Base-by-base conservation (phyloP, 2,888 invertebrate genomes). In the Lithophane socia region DNA sequence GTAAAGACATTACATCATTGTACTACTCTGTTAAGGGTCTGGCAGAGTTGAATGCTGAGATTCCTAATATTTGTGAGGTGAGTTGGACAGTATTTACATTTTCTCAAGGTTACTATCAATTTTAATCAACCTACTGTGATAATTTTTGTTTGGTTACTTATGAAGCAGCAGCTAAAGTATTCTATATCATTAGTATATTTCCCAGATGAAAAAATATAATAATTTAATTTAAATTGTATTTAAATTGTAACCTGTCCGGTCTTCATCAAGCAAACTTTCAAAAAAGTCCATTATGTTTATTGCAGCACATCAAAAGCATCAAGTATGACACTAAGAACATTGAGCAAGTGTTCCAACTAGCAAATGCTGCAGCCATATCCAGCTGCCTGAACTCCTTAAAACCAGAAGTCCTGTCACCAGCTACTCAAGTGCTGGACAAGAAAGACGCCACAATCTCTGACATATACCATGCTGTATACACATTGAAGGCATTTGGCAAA, bases 21-120 rank as follows among this genome's bases (percentile, higher is more conserved):
- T 98, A 98, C 92, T 98, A 98, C 95, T 98, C 98, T 5, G 97
- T 98, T 0, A 96, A 98, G 74, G 99, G 99, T 67, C 97, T 98
- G 75, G 97, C 97, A 86, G 94, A 98, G 66, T 95, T 98, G 2
- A 98, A 97, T 87, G 97, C 97, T 85, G 93, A 97, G 21, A 92
- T 98, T 79, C 97, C 97, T 60, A 95, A 97, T 91, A 91, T 97
- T 91, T 97, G 98, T 96, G 94, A 97, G 94, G 98, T 98, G 93
- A 95, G 90, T 80, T 49, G 61, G 10, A 56, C 71, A 29, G 5
- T 12, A 56, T 37, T 64, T 76, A 24, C 10, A 1, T 52, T 47
- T 9, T 37, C 67, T 44, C 0, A 0, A 37, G 56, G 16, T 44
- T n/a, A 42, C 8, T 61, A 52, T 37, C 10, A 70, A 21, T 13